Evolutionary conservation across 2,888 invertebrate species (phyloP).

Genomic region (Amiota minor): DNA sequence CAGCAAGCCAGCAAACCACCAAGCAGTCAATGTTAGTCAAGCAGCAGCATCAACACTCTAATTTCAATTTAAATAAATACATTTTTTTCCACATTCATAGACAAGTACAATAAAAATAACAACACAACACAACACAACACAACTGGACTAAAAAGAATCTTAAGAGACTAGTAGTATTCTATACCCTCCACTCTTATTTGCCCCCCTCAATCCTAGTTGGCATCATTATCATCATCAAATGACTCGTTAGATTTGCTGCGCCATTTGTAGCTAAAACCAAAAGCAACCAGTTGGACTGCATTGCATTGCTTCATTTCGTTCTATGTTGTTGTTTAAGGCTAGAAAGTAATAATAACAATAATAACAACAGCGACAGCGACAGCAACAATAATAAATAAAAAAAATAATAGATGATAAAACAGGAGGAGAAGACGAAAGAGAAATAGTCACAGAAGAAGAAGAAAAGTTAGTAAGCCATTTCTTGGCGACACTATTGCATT

Average conservation of each 20-base stretch:
- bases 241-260: constrained; percentile 19
- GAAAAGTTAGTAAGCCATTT: background rate
- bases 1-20: background rate
- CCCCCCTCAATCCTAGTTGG: too few species aligned
- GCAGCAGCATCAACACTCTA: constrained; percentile 39
- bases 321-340: constrained; percentile 36
- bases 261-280: background rate
- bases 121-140: background rate
- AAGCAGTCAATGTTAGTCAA: background rate
- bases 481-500: constrained; percentile 43
- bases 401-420: constrained; percentile 1
- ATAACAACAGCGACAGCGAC: background rate
- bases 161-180: too few species aligned
- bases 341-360: constrained; percentile 11
- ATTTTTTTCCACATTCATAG: constrained; percentile 25
- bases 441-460: background rate
- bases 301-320: constrained; percentile 24
- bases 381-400: background rate
- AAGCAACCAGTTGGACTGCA: constrained; percentile 54
- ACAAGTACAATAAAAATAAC: background rate
- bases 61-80: constrained; percentile 65
- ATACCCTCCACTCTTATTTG: too few species aligned
- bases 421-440: background rate
- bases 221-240: constrained; percentile 8
- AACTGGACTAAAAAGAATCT: constrained; percentile 39